These are phyloP conservation scores for Xiphophorus hellerii DNA, from an alignment of 2,113 vertebrate species.

Conservation along the genomic window DNA sequence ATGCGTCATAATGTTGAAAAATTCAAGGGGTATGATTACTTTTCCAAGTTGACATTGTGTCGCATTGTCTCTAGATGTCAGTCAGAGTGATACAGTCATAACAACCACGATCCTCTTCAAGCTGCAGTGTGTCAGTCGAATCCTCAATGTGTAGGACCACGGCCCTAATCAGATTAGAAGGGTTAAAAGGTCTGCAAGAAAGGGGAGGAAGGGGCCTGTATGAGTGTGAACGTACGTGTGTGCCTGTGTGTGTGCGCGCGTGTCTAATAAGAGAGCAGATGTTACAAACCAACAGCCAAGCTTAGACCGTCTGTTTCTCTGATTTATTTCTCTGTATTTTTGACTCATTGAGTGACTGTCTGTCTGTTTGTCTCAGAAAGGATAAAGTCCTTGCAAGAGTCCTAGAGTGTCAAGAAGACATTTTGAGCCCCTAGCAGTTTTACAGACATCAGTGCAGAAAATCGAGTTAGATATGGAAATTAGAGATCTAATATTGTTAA, in stretches of 20 bases:
- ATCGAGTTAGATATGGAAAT: not conserved
- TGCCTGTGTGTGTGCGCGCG: conserved; percentile 21
- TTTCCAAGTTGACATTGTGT: not conserved
- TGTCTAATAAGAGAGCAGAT: conserved; percentile 58
- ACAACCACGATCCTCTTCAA: conserved; percentile 23
- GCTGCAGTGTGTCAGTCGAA: conserved; percentile 33
- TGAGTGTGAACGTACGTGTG: conserved; percentile 34
- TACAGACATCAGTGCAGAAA: not conserved
- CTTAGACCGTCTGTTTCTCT: conserved; percentile 67
- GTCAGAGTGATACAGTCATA: not conserved
- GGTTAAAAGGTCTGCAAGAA: conserved; percentile 51
- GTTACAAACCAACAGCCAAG: conserved; percentile 48
- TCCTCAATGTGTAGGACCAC: conserved; percentile 51
- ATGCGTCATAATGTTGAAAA: not conserved
- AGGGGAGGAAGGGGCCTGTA: conserved; percentile 31
- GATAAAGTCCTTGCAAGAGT: not conserved
- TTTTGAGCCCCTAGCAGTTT: not conserved
- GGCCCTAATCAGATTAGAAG: conserved; percentile 71
- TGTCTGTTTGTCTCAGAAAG: conserved; percentile 7
- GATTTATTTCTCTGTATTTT: conserved; percentile 46
- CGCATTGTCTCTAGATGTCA: not conserved
- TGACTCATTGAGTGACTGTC: conserved; percentile 14
- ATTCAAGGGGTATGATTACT: not conserved
- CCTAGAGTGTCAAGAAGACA: not conserved
- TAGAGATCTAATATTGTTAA: too few species aligned